Percentiles rank a stretch among this genome's conserved stretches.
Evolutionary conservation across 2,113 vertebrate species (phyloP).

Genomic region (Hyperopisus bebe): DNA sequence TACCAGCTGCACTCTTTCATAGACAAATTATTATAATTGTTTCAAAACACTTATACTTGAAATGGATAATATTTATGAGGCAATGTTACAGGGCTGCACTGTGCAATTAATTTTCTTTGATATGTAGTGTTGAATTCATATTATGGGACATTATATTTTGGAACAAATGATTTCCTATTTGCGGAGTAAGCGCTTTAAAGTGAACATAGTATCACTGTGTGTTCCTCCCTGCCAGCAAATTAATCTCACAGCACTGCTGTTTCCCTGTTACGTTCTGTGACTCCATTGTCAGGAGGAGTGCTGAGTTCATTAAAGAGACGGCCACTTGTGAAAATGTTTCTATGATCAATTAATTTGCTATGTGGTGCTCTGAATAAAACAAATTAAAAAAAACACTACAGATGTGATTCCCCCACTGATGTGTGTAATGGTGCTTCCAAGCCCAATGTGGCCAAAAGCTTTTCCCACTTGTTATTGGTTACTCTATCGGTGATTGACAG

Average conservation of each 20-base stretch:
- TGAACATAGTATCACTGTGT: neutral
- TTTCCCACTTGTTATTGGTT: neutral
- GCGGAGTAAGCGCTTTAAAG: neutral
- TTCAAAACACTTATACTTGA: constrained; percentile 16
- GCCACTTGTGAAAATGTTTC: neutral
- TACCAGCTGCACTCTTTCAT: neutral
- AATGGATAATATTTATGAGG: constrained; percentile 7
- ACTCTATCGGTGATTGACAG: neutral
- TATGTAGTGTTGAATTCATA: neutral
- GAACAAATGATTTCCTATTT: constrained; percentile 5
- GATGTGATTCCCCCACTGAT: neutral
- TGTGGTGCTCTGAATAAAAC: neutral
- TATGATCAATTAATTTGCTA: constrained; percentile 13
- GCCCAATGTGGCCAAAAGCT: neutral
- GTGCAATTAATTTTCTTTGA: neutral
- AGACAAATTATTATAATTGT: constrained; percentile 15
- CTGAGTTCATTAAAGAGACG: neutral
- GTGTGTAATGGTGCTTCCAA: neutral
- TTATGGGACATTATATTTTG: constrained; percentile 8
- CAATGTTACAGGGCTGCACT: neutral
- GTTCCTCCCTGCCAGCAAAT: neutral
- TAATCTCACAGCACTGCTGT: neutral
- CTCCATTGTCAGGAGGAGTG: neutral
- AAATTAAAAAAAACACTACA: neutral
- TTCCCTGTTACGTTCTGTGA: neutral